These are phyloP conservation scores for Sebastes schlegelii DNA, from an alignment of 2,113 vertebrate species.

Conservation along the genomic window DNA sequence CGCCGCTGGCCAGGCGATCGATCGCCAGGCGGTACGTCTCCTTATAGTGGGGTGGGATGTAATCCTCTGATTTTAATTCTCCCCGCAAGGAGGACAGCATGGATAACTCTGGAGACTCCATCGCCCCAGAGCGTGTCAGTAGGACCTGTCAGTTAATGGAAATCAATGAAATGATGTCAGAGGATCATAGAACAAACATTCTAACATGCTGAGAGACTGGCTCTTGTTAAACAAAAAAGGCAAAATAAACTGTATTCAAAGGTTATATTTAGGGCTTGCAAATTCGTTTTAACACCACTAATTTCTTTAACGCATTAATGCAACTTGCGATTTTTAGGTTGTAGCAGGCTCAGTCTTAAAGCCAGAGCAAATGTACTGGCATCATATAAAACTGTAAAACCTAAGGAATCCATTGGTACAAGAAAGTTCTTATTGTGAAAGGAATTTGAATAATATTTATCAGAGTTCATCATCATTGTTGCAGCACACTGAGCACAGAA, in stretches of 20 bases:
- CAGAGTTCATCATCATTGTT: neutral
- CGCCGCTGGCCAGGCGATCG: constrained; percentile 88
- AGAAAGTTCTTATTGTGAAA: constrained; percentile 24
- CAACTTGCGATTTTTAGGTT: too few species aligned
- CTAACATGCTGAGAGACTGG: neutral
- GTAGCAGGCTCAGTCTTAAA: too few species aligned
- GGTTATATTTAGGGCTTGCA: neutral
- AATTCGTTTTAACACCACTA: too few species aligned
- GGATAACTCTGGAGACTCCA: constrained; percentile 89
- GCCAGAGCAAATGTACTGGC: too few species aligned
- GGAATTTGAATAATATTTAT: neutral
- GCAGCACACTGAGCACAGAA: neutral
- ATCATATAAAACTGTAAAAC: too few species aligned
- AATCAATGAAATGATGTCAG: constrained; percentile 36
- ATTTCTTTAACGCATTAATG: too few species aligned
- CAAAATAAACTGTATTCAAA: neutral
- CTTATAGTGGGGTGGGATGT: constrained; percentile 94
- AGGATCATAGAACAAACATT: constrained; percentile 31
- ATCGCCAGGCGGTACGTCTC: constrained; percentile 94
- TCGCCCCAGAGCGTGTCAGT: constrained; percentile 66
- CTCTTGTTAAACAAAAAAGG: neutral
- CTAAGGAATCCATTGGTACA: neutral
- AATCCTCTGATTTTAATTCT: constrained; percentile 89
- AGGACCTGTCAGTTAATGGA: constrained; percentile 53
- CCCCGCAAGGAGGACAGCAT: constrained; percentile 91